Conservation (phyloP, 2,888 invertebrate species). For the Pachliopta kotzebuea region DNA sequence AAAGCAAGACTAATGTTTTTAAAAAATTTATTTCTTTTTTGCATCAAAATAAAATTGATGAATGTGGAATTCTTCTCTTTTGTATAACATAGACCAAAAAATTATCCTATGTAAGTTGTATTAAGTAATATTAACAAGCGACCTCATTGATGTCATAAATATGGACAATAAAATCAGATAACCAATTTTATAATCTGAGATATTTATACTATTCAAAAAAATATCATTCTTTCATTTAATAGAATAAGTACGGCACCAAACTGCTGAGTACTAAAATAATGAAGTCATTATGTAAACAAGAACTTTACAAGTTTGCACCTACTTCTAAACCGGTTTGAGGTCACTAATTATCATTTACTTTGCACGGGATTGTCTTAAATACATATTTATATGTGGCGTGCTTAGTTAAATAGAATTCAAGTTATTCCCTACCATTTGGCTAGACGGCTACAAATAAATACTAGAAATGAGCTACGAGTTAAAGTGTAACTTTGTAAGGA, state of each 20-base stretch:
- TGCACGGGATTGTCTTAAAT: conserved; percentile 4
- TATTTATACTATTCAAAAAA: neutral
- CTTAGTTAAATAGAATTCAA: conserved; percentile 14
- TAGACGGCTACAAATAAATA: neutral
- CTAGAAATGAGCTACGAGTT: conserved; percentile 7
- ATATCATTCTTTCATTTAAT: neutral
- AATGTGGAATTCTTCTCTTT: too few relatives aligned
- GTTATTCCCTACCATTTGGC: conserved; percentile 6
- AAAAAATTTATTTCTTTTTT: too few relatives aligned
- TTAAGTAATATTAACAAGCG: too few relatives aligned
- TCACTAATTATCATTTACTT: conserved; percentile 5
- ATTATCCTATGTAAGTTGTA: too few relatives aligned
- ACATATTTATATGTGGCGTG: conserved; percentile 16
- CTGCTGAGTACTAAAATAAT: neutral
- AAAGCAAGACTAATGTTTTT: too few relatives aligned
- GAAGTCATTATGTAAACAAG: conserved; percentile 4
- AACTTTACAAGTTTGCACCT: neutral
- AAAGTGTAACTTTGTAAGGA: conserved; percentile 18
- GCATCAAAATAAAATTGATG: too few relatives aligned
- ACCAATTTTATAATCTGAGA: too few relatives aligned
- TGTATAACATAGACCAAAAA: too few relatives aligned
- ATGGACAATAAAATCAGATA: too few relatives aligned
- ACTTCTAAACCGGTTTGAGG: conserved; percentile 1
- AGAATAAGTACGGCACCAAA: neutral
- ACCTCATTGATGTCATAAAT: too few relatives aligned